phyloP scores from a whole-genome alignment of 2,888 invertebrate genomes.

The Apoda limacodes region DNA sequence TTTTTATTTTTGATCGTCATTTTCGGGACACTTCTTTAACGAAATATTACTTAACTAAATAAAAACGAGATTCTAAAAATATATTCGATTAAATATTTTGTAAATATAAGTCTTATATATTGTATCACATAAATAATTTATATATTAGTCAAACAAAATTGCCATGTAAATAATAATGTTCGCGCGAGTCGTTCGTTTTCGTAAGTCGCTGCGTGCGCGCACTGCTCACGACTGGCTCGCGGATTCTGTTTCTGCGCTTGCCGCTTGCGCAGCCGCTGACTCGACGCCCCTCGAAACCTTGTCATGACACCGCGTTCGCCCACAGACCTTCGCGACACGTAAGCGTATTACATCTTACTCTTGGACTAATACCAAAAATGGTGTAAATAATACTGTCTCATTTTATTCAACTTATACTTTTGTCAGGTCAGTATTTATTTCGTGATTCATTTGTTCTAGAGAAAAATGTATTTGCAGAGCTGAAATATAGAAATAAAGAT shows the following conservation, averaged over 20 bases:
- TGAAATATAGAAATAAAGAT: too few relatives aligned
- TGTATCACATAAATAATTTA: constrained; percentile 39
- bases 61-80: constrained; percentile 47
- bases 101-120: constrained; percentile 25
- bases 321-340: constrained; percentile 60
- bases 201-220: constrained; percentile 50
- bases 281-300: constrained; percentile 34
- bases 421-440: too few relatives aligned
- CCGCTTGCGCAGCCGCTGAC: constrained; percentile 11
- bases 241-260: constrained; percentile 42
- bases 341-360: constrained; percentile 56
- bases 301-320: constrained; percentile 28
- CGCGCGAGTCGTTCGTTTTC: constrained; percentile 67
- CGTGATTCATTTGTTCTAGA: too few relatives aligned
- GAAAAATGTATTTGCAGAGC: too few relatives aligned
- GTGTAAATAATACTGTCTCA: constrained; percentile 49
- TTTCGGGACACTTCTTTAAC: constrained; percentile 40
- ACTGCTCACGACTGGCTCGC: constrained; percentile 57
- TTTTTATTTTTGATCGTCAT: constrained; percentile 70
- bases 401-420: too few relatives aligned
- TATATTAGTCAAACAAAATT: constrained; percentile 40
- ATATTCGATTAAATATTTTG: constrained; percentile 44
- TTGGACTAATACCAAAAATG: constrained; percentile 62
- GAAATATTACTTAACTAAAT: constrained; percentile 25
- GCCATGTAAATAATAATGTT: constrained; percentile 49